Evolutionary conservation across 2,888 invertebrate genomes (phyloP).

Genomic region (Scaptomyza tumidula): DNA sequence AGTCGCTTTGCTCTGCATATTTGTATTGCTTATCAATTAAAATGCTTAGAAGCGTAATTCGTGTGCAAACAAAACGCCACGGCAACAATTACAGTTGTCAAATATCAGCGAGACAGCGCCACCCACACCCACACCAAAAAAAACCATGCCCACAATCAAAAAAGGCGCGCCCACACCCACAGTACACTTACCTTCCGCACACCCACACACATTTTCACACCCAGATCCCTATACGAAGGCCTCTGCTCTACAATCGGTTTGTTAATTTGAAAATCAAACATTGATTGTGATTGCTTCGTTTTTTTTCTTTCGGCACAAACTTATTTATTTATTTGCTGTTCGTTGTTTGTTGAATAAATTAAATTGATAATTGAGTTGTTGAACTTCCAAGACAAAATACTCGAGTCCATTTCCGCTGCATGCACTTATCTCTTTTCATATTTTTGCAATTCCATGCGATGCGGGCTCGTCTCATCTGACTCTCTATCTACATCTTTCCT

Average conservation of each 20-base stretch:
- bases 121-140: too few species aligned
- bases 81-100: conserved; percentile 76
- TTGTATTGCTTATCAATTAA: conserved; percentile 65
- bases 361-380: conserved; percentile 59
- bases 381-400: conserved; percentile 6
- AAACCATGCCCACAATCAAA: conserved; percentile 1
- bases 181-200: conserved; percentile 13
- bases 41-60: conserved; percentile 35
- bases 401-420: conserved; percentile 37
- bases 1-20: conserved; percentile 11
- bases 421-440: conserved; percentile 23
- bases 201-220: conserved; percentile 1
- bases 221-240: conserved; percentile 11
- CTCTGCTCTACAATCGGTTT: conserved; percentile 38
- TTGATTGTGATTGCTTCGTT: conserved; percentile 38
- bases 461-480: conserved; percentile 23
- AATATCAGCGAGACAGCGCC: conserved; percentile 49
- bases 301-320: conserved; percentile 34
- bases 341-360: conserved; percentile 54
- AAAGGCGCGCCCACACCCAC: conserved; percentile 21
- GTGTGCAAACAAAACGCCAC: conserved; percentile 49
- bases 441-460: conserved; percentile 10
- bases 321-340: conserved; percentile 51
- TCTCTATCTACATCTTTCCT: too few species aligned
- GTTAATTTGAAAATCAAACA: conserved; percentile 59